These are phyloP conservation scores for Caenorhabditis inopinata DNA, from an alignment of 1,140 invertebrate species.

Conservation along the genomic window DNA sequence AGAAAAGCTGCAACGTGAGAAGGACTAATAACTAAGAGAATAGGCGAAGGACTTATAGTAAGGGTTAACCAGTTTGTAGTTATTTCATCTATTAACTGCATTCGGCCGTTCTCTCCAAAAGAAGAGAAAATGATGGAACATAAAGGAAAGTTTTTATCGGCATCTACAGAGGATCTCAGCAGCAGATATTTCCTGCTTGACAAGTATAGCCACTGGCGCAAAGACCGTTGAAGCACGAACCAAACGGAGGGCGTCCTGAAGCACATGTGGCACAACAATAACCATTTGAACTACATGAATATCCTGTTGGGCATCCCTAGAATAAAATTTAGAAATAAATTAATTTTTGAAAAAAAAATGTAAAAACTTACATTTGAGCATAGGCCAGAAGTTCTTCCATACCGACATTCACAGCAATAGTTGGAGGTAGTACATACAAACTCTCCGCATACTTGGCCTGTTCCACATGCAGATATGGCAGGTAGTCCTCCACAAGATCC, in stretches of 20 bases:
- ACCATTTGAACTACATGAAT: neutral
- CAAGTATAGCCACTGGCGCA: slow-evolving; percentile 34
- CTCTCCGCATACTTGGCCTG: neutral
- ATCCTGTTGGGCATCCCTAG: slow-evolving; percentile 10
- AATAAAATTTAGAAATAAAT: neutral
- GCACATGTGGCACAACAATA: slow-evolving; percentile 31
- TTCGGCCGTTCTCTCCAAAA: neutral
- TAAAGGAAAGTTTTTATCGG: too few relatives aligned
- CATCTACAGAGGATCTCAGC: neutral
- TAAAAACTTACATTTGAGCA: neutral
- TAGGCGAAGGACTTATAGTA: too few relatives aligned
- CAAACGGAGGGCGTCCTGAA: neutral
- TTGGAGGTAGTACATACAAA: slow-evolving; percentile 11
- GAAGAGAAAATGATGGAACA: neutral
- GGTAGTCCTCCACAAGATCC: slow-evolving; percentile 21
- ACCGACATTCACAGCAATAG: slow-evolving; percentile 33
- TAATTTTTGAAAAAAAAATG: neutral
- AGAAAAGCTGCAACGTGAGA: too few relatives aligned
- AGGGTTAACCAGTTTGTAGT: too few relatives aligned
- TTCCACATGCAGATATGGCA: neutral
- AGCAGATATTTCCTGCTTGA: slow-evolving; percentile 31
- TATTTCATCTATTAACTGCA: too few relatives aligned
- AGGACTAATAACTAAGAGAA: too few relatives aligned
- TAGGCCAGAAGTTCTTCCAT: slow-evolving; percentile 15
- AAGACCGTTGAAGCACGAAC: slow-evolving; percentile 12